A percentile compares a stretch with the other conserved stretches of the same genome.
These are phyloP conservation scores for Tupaia chinensis DNA, from an alignment of 2,113 vertebrate species.

Conservation along the genomic window DNA sequence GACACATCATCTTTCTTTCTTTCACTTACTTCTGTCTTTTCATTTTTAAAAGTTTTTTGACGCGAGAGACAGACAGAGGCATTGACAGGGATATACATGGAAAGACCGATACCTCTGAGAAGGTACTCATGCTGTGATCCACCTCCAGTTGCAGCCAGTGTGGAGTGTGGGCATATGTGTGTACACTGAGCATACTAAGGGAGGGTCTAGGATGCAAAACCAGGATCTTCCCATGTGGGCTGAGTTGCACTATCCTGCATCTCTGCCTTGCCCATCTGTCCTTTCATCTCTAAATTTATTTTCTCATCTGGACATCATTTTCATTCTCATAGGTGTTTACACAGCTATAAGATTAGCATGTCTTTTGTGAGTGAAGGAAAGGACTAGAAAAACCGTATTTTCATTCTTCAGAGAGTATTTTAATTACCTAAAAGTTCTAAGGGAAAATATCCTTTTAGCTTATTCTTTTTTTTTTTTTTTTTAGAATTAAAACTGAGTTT, in stretches of 20 bases:
- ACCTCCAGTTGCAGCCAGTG: too few species aligned
- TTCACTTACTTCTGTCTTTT: constrained; percentile 11
- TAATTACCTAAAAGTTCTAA: neutral
- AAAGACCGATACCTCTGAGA: too few species aligned
- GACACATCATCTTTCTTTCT: constrained; percentile 22
- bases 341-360: neutral
- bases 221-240: too few species aligned
- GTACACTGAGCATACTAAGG: too few species aligned
- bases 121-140: too few species aligned
- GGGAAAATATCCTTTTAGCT: neutral
- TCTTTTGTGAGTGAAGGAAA: neutral
- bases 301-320: constrained; percentile 1
- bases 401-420: neutral
- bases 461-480: neutral
- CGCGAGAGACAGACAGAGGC: too few species aligned
- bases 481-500: constrained; percentile 35
- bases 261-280: neutral
- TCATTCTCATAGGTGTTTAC: neutral
- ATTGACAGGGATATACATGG: too few species aligned
- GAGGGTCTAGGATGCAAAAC: too few species aligned
- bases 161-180: too few species aligned
- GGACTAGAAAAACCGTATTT: constrained; percentile 27
- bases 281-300: constrained; percentile 24
- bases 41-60: too few species aligned
- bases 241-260: too few species aligned